These are phyloP conservation scores for Cavia aperea DNA, from an alignment of 2,113 vertebrate genomes.

Conservation along the genomic window DNA sequence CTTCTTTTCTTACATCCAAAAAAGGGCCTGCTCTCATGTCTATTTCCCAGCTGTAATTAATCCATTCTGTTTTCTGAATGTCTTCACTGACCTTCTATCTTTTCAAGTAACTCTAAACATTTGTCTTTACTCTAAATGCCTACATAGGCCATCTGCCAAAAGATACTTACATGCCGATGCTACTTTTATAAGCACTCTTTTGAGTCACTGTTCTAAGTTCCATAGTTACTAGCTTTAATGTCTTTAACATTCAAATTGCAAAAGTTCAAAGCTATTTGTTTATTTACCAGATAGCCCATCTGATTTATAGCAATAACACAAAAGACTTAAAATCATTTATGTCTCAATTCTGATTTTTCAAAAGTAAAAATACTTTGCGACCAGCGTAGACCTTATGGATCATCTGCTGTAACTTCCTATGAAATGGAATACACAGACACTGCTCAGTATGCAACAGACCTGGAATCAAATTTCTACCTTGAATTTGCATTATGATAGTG, in stretches of 20 bases:
- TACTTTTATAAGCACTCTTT: background rate
- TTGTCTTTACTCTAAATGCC: conserved; percentile 42
- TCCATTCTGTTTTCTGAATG: conserved; percentile 46
- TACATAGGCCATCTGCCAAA: conserved; percentile 17
- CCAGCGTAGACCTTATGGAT: background rate
- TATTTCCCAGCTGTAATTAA: conserved; percentile 53
- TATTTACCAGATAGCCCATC: conserved; percentile 28
- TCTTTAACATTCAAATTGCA: conserved; percentile 26
- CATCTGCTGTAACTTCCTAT: background rate
- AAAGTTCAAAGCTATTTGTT: conserved; percentile 21
- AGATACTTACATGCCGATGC: background rate
- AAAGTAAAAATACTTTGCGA: background rate
- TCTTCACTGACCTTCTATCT: conserved; percentile 29
- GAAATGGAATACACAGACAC: background rate
- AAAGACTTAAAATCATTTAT: background rate
- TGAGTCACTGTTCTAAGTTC: background rate
- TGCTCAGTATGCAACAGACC: background rate
- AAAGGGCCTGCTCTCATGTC: conserved; percentile 49
- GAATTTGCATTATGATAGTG: background rate
- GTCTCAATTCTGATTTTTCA: background rate
- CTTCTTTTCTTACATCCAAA: conserved; percentile 39
- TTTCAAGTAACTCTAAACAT: conserved; percentile 54
- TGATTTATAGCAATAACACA: background rate
- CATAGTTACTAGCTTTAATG: background rate
- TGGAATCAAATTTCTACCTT: background rate